These are phyloP conservation scores for Gortyna flavago DNA, from an alignment of 2,888 invertebrate species.

Conservation along the genomic window DNA sequence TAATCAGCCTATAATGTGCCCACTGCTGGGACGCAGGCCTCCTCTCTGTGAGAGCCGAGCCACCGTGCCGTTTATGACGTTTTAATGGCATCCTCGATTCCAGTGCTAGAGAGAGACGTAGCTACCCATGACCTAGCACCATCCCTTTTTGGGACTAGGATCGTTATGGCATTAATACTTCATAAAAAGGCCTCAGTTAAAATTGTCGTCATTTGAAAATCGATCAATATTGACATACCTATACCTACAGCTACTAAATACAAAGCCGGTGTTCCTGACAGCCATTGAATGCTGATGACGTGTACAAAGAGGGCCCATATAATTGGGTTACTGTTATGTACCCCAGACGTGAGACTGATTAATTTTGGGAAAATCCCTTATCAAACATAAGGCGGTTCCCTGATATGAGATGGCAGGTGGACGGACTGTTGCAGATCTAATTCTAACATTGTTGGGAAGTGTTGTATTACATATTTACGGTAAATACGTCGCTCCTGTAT, in stretches of 20 bases:
- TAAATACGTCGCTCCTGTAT: not conserved
- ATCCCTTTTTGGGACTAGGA: too few relatives aligned
- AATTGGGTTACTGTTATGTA: slow-evolving; percentile 64
- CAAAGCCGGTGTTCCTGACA: slow-evolving; percentile 54
- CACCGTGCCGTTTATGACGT: too few relatives aligned
- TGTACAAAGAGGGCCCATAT: slow-evolving; percentile 54
- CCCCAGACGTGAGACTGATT: slow-evolving; percentile 60
- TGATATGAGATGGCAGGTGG: slow-evolving; percentile 59
- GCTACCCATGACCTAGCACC: too few relatives aligned
- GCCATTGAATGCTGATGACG: slow-evolving; percentile 62
- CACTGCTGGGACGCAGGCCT: too few relatives aligned
- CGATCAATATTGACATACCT: slow-evolving; percentile 17
- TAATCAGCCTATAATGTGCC: too few relatives aligned
- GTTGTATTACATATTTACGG: too few relatives aligned
- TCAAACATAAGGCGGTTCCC: slow-evolving; percentile 51
- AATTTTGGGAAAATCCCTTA: slow-evolving; percentile 65
- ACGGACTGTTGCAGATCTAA: slow-evolving; percentile 22
- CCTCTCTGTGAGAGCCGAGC: too few relatives aligned
- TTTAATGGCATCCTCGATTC: not conserved
- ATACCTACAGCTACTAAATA: slow-evolving; percentile 25
- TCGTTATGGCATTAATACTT: not conserved
- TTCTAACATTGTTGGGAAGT: slow-evolving; percentile 28
- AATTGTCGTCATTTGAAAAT: slow-evolving; percentile 32
- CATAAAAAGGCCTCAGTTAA: slow-evolving; percentile 16
- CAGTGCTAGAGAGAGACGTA: not conserved